Base-by-base conservation (phyloP, 2,797 vertebrate species). In the Hippopotamyrus pictus region DNA sequence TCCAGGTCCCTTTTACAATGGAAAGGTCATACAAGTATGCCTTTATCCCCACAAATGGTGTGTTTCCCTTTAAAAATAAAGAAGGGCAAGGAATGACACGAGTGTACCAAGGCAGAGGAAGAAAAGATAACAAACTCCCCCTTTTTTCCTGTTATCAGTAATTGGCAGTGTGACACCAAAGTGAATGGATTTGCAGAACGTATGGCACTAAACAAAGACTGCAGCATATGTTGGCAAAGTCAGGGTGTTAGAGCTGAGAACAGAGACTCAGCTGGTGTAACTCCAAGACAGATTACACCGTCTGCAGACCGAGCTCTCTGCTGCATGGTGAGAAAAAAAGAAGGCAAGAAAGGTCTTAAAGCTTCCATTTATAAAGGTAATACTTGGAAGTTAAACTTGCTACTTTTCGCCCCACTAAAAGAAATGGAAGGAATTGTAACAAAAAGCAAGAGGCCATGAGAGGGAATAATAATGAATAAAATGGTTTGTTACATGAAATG, bases 301-400 rank as follows among this genome's bases (percentile, higher is more conserved):
- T 86, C 65, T 51, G 76, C 57, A n/a, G 57, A 85, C 53, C 1
- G 44, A 48, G 83, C 17, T 87, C 83, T 46, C 84, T 12, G 50
- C 59, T 8, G 88, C 33, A 41, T 11, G 25, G 62, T 19, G 57
- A 53, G 48, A 33, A 44, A 54, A 22, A 48, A 83, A 9, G n/a
- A 19, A 62, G 51, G 41, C n/a, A 76, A 62, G 53, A 14, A 48
- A 33, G 29, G 22, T 57, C 41, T 48, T 54, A 84, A 62, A 89
- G 54, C 79, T 57, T 48, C 82, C 76, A 65, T 65, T 62, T 76
- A 82, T 82, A 88, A 88, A 89, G 51, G 53, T 83, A 29, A 89
- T 54, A 29, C 22, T 53, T 59, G 37, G 51, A 57, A 83, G 83
- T 89, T 79, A 83, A 53, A 65, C 88, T 85, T 19, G 51, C 79